Percentiles rank a stretch among this genome's conserved stretches.
Conservation (phyloP, 2,888 invertebrate genomes). For the Apoda limacodes region DNA sequence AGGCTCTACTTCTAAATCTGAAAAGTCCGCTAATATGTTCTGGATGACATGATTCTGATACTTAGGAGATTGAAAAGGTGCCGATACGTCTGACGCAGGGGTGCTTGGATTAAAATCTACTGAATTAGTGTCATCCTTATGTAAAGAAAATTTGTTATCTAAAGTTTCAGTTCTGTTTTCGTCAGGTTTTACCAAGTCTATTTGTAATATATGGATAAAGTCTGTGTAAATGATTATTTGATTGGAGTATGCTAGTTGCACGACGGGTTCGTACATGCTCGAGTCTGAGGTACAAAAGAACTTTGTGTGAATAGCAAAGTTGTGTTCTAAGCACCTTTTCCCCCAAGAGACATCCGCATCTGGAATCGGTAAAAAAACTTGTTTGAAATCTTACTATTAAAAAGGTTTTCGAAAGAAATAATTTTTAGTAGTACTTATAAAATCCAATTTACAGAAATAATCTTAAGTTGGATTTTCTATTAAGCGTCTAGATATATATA, state of each 20-base stretch:
- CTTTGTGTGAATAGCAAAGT: conserved; percentile 91
- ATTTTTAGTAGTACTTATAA: no score
- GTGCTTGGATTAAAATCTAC: conserved; percentile 47
- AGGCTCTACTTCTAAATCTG: conserved; percentile 70
- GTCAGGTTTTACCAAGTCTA: conserved; percentile 63
- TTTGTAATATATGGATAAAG: conserved; percentile 83
- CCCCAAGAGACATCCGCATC: conserved; percentile 71
- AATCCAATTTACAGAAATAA: no score
- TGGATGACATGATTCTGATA: conserved; percentile 69
- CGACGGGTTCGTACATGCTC: conserved; percentile 79
- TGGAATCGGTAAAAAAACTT: conserved; percentile 28
- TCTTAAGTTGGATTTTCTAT: no score
- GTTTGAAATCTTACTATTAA: no score
- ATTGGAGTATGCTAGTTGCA: conserved; percentile 77
- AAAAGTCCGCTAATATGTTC: conserved; percentile 73
- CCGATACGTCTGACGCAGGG: conserved; percentile 49
- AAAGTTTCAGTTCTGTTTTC: conserved; percentile 35
- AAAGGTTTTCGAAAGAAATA: no score
- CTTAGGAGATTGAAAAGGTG: conserved; percentile 60
- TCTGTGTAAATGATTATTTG: conserved; percentile 88
- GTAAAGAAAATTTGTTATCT: conserved; percentile 45
- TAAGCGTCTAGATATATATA: no score
- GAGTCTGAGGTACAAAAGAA: conserved; percentile 91
- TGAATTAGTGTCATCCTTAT: conserved; percentile 45
- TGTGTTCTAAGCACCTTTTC: conserved; percentile 86